Conservation (phyloP, 2,888 invertebrate species). For the Pediacus dermestoides region DNA sequence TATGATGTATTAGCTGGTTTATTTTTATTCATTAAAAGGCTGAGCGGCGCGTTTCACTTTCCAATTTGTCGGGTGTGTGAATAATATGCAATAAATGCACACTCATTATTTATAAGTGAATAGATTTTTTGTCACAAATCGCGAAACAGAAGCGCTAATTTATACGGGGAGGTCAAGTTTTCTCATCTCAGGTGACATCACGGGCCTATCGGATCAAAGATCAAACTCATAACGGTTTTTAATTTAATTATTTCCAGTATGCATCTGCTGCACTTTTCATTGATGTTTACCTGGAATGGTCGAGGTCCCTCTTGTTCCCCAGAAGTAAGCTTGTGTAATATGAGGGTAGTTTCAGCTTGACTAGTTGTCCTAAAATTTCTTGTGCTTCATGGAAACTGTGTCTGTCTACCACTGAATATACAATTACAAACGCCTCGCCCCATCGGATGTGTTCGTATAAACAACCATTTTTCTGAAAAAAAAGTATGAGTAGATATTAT, state of each 20-base stretch:
- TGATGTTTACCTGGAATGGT: conserved; percentile 67
- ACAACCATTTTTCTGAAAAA: conserved; percentile 68
- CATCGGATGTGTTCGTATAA: conserved; percentile 73
- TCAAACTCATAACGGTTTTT: too few species aligned
- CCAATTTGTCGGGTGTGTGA: conserved; percentile 18
- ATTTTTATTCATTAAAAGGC: too few species aligned
- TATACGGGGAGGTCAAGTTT: too few species aligned
- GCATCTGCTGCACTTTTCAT: too few species aligned
- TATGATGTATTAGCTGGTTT: conserved; percentile 19
- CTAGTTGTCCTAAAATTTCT: conserved; percentile 66
- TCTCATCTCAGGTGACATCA: too few species aligned
- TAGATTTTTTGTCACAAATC: too few species aligned
- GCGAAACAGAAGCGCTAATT: too few species aligned
- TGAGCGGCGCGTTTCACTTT: conserved; percentile 25
- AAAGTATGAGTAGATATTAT: too few species aligned
- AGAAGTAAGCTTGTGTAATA: conserved; percentile 74
- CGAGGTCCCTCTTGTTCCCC: conserved; percentile 78
- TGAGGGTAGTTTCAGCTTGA: conserved; percentile 68
- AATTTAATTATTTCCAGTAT: too few species aligned
- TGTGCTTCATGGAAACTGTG: conserved; percentile 73
- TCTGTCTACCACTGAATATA: conserved; percentile 75
- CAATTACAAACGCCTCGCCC: conserved; percentile 80
- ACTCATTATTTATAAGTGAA: conserved; percentile 22
- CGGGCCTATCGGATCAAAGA: too few species aligned
- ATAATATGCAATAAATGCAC: conserved; percentile 17